These are phyloP conservation scores for Tricholaema leucomelas DNA, from an alignment of 2,113 vertebrate species.

Conservation along the genomic window DNA sequence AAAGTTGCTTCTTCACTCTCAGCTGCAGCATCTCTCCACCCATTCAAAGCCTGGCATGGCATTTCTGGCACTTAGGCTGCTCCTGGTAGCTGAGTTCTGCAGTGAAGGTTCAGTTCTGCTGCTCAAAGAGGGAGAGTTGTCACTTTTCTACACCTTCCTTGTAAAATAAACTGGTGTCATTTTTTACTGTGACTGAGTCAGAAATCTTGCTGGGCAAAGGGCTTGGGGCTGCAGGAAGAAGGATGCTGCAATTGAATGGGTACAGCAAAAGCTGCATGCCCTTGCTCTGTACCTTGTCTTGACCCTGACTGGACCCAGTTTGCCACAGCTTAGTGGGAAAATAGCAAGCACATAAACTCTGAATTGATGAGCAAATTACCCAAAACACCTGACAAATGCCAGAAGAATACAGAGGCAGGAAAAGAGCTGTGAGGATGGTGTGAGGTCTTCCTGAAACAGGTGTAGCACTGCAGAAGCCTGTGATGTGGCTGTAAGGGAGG, in stretches of 20 bases:
- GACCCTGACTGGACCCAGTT: not conserved
- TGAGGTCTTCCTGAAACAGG: not conserved
- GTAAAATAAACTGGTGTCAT: conserved; percentile 45
- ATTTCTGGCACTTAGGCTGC: not conserved
- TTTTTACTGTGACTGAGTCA: not conserved
- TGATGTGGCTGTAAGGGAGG: not conserved
- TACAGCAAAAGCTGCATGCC: not conserved
- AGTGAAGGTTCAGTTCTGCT: not conserved
- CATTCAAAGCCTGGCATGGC: not conserved
- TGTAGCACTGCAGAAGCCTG: too few relatives aligned
- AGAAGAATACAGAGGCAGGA: not conserved
- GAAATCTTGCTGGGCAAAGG: not conserved
- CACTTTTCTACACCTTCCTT: not conserved
- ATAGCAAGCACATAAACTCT: not conserved
- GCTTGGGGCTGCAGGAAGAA: not conserved
- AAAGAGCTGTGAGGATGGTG: not conserved
- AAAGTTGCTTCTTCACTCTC: not conserved
- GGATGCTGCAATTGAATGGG: not conserved
- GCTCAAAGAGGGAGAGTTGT: not conserved
- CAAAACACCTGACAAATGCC: not conserved
- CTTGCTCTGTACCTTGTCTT: not conserved
- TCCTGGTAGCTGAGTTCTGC: not conserved
- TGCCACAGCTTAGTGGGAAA: not conserved
- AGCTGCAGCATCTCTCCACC: not conserved
- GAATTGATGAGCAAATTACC: not conserved